These are phyloP conservation scores for Agapornis roseicollis DNA, from an alignment of 2,113 vertebrate genomes.

Conservation along the genomic window DNA sequence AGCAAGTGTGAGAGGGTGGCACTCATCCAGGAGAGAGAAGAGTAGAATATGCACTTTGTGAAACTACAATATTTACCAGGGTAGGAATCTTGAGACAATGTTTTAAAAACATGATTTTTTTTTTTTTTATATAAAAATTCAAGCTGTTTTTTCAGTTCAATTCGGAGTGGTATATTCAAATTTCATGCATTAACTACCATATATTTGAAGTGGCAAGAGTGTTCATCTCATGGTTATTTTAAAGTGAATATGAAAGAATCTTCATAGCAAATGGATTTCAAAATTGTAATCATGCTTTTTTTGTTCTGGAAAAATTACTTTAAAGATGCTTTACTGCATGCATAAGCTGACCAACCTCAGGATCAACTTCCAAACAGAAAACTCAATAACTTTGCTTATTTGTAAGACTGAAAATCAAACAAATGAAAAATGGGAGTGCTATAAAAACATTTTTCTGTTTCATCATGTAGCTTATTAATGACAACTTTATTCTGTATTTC, in stretches of 20 bases:
- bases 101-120: neutral
- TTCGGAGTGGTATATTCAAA: neutral
- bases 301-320: neutral
- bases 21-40: neutral
- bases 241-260: neutral
- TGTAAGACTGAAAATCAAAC: neutral
- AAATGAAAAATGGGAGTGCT: neutral
- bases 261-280: neutral
- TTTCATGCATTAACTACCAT: neutral
- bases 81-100: rapidly evolving
- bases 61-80: neutral
- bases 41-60: neutral
- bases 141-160: neutral
- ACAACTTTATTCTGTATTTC: neutral
- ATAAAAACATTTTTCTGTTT: neutral
- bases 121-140: neutral
- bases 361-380: neutral
- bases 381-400: neutral
- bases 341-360: neutral
- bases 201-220: neutral
- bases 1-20: neutral
- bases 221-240: neutral
- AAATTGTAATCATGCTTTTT: neutral
- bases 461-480: neutral
- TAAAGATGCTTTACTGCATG: neutral